These are phyloP conservation scores for Cryptoprocta ferox DNA, from an alignment of 2,797 vertebrate genomes.

Conservation along the genomic window DNA sequence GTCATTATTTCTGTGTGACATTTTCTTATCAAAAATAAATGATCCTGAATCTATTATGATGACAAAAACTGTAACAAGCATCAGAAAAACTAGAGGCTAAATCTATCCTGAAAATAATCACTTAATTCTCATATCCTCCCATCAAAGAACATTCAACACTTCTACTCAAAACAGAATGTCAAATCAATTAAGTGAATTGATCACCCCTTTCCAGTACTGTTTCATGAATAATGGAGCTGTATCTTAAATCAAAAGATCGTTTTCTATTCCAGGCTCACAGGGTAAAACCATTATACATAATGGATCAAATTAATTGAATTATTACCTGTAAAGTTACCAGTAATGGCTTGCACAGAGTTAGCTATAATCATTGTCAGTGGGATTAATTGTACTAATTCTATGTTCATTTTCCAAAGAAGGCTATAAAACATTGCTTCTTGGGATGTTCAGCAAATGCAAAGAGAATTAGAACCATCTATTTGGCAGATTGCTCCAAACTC, in stretches of 20 bases:
- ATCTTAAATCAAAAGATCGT: background rate
- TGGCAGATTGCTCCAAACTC: background rate
- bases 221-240: slow-evolving; percentile 56
- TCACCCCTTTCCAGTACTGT: background rate
- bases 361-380: background rate
- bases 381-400: slow-evolving; percentile 35
- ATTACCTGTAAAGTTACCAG: slow-evolving; percentile 28
- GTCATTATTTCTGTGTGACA: background rate
- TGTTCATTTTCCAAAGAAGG: background rate
- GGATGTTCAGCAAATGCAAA: background rate
- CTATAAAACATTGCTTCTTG: background rate
- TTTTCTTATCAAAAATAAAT: background rate
- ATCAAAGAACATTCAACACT: slow-evolving; percentile 30
- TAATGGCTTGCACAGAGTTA: slow-evolving; percentile 25
- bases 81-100: background rate
- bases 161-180: background rate
- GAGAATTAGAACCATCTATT: background rate
- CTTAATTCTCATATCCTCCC: background rate
- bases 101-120: background rate
- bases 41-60: background rate
- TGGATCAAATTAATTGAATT: slow-evolving; percentile 57
- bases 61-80: background rate
- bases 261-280: slow-evolving; percentile 28
- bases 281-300: slow-evolving; percentile 39
- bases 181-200: slow-evolving; percentile 39